Evolutionary conservation across 2,888 invertebrate species (phyloP).

Genomic region (Nemotelus nigrinus): DNA sequence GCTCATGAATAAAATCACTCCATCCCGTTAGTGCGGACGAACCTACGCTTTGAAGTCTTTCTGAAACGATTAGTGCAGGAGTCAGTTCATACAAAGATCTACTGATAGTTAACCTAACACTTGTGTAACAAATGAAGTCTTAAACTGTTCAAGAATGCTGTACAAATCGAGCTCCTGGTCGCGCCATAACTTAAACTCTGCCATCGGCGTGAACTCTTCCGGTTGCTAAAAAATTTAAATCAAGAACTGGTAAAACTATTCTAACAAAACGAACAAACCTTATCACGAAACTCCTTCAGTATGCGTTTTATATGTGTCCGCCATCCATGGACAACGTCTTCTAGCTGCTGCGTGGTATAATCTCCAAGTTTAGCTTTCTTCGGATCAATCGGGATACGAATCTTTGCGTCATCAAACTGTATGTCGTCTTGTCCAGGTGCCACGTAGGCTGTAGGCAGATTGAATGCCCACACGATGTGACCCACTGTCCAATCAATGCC

Average conservation of each 20-base stretch:
- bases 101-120: slow-evolving; percentile 54
- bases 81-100: neutral
- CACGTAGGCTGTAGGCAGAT: slow-evolving; percentile 62
- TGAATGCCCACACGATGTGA: slow-evolving; percentile 63
- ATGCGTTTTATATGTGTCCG: slow-evolving; percentile 66
- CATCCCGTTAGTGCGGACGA: slow-evolving; percentile 56
- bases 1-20: slow-evolving; percentile 54
- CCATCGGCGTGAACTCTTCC: slow-evolving; percentile 80
- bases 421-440: slow-evolving; percentile 62
- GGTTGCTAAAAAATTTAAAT: slow-evolving; percentile 64
- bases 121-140: slow-evolving; percentile 69
- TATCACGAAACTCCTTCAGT: slow-evolving; percentile 58
- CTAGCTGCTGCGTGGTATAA: slow-evolving; percentile 66
- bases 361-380: slow-evolving; percentile 57
- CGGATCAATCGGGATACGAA: slow-evolving; percentile 60
- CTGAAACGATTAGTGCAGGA: slow-evolving; percentile 58
- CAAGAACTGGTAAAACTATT: neutral
- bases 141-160: slow-evolving; percentile 82
- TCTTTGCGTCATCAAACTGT: slow-evolving; percentile 61
- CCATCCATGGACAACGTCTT: slow-evolving; percentile 67
- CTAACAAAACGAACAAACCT: slow-evolving; percentile 51
- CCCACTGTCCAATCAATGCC: slow-evolving; percentile 66
- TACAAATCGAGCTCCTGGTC: slow-evolving; percentile 82
- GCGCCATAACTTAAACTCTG: slow-evolving; percentile 88
- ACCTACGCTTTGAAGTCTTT: slow-evolving; percentile 54